Conservation (phyloP, 53 echinoderm and acorn worm genomes). For the Holothuria leucospilota region DNA sequence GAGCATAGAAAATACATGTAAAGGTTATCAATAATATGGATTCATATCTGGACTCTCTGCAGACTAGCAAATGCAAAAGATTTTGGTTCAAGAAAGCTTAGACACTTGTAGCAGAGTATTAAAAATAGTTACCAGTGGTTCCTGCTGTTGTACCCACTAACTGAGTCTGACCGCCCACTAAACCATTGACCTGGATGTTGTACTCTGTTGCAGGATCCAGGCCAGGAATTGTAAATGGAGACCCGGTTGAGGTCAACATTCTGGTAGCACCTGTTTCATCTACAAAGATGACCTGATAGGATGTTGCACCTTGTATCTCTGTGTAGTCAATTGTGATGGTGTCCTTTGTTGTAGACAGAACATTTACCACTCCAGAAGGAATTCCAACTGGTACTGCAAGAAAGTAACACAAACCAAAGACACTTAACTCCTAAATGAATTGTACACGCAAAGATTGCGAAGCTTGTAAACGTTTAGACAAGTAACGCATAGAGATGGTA, state of each 20-base stretch:
- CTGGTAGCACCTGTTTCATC: not conserved
- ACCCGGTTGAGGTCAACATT: not conserved
- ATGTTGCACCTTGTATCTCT: not conserved
- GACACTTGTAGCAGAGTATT: too few relatives aligned
- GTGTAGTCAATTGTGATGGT: constrained; percentile 32
- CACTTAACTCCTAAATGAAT: too few relatives aligned
- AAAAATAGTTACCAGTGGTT: constrained; percentile 20
- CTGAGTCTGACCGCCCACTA: not conserved
- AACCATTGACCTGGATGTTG: constrained; percentile 19
- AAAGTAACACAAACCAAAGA: too few relatives aligned
- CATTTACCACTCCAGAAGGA: not conserved
- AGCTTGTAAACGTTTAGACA: too few relatives aligned
- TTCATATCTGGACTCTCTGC: too few relatives aligned
- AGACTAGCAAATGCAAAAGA: too few relatives aligned
- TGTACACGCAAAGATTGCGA: too few relatives aligned
- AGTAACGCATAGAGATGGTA: too few relatives aligned
- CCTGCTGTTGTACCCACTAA: constrained; percentile 6
- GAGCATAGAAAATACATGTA: too few relatives aligned
- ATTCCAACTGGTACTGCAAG: not conserved
- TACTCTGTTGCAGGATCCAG: constrained; percentile 11
- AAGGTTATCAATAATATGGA: too few relatives aligned
- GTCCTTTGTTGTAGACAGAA: constrained; percentile 4
- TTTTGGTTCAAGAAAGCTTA: too few relatives aligned
- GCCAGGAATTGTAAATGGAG: constrained; percentile 42
- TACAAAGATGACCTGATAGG: constrained; percentile 21